Base-by-base conservation (phyloP, 2,113 vertebrate species). In the Falco punctatus region DNA sequence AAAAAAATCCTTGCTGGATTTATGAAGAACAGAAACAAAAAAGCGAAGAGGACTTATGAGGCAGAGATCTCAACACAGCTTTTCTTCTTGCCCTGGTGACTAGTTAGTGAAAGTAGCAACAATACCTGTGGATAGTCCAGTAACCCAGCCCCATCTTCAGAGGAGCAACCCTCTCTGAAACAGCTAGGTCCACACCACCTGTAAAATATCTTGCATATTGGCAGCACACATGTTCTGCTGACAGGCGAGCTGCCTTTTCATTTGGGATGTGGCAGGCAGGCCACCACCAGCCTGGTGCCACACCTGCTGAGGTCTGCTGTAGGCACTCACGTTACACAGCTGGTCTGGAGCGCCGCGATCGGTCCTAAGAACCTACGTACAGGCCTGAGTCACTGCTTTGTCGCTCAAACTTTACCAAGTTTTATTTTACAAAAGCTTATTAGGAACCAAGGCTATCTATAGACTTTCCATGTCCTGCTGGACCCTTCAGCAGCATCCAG, bases 311-410 rank as follows among this genome's bases (percentile, higher is more conserved):
- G 32, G 38, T 66, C 33, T 80, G 22, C 62, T 62, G 21, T 2
- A 42, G 21, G 59, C 17, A 58, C 21, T 73, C 19, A 58, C 10
- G 14, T 54, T 8, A 26, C 33, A 32, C 15, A 15, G 8, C 3
- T 13, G 62, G 4, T 24, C 35, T 57, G 35, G 22, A 73, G 33
- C 9, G 0, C 40, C 58, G 16, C 2, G 2, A 13, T 32, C 1
- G 0, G 21, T 49, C 51, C 35, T 18, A 54, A 17, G 14, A 70
- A 58, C 21, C 54, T 26, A 24, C 1, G 27, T 66, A 72, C 4
- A 10, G 13, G 14, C 32, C 28, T 38, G 15, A 65, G 11, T 42
- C 49, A 69, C 6, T 6, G 1, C 11, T 88, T 81, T 28, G 14
- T n/a, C 48, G 32, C 15, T 65, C 49, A 61, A 24, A 52, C 6